phyloP scores from a whole-genome alignment of 2,888 invertebrate species.

The Drosophila affinis region DNA sequence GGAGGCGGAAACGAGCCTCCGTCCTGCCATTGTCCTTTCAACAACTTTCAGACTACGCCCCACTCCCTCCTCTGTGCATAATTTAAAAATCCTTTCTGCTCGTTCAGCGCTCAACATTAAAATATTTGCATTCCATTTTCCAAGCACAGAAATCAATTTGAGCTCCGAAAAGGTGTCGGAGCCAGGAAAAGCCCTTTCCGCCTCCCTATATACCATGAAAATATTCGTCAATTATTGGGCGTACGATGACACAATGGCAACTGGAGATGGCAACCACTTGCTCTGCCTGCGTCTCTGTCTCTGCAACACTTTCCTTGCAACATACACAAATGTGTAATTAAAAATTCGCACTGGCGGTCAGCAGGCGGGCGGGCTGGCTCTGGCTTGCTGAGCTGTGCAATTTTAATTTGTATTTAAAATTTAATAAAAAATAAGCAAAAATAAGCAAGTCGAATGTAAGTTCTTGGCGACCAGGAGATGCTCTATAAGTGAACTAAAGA shows the following conservation, averaged over 20 bases:
- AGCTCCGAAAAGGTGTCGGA: conserved; percentile 60
- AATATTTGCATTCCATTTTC: conserved; percentile 71
- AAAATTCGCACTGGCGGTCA: conserved; percentile 53
- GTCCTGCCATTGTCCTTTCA: conserved; percentile 66
- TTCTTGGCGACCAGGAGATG: conserved; percentile 7
- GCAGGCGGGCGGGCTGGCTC: neutral
- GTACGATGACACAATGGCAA: conserved; percentile 19
- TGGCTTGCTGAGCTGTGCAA: conserved; percentile 23
- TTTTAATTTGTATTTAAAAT: conserved; percentile 58
- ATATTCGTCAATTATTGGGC: conserved; percentile 30
- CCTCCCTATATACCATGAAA: neutral
- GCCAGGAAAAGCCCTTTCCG: conserved; percentile 32
- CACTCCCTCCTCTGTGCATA: conserved; percentile 43
- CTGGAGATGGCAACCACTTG: conserved; percentile 22
- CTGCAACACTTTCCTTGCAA: conserved; percentile 35
- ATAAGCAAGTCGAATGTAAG: neutral
- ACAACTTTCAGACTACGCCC: conserved; percentile 21
- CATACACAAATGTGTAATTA: conserved; percentile 68
- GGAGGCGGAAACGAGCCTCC: conserved; percentile 40
- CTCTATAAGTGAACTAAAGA: conserved; percentile 19
- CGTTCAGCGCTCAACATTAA: conserved; percentile 40
- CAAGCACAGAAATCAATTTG: conserved; percentile 61
- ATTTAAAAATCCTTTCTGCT: conserved; percentile 59
- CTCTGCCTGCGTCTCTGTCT: conserved; percentile 33
- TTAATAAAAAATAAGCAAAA: conserved; percentile 3